Conservation (phyloP, 2,113 vertebrate genomes). For the Carassius auratus region DNA sequence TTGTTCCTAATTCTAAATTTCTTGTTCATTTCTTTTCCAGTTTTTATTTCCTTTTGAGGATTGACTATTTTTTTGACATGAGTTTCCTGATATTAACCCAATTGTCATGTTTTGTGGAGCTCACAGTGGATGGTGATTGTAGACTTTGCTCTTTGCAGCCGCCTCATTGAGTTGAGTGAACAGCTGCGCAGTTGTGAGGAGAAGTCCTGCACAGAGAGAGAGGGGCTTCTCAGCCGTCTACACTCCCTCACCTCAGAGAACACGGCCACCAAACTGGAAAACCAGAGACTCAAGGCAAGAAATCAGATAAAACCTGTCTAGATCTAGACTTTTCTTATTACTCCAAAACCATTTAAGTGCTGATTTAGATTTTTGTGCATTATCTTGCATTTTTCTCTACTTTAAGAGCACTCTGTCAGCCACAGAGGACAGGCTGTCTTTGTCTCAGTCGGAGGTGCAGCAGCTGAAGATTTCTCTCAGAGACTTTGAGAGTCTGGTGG, state of each 20-base stretch:
- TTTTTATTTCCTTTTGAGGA: too few relatives aligned
- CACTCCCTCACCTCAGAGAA: constrained; percentile 76
- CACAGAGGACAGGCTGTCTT: constrained; percentile 80
- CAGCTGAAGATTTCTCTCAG: constrained; percentile 79
- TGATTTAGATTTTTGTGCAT: too few relatives aligned
- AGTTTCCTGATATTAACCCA: background rate
- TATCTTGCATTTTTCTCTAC: too few relatives aligned
- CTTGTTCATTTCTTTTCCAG: too few relatives aligned
- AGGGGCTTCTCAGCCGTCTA: constrained; percentile 77
- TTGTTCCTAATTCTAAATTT: too few relatives aligned
- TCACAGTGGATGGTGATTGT: background rate
- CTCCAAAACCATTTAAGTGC: background rate
- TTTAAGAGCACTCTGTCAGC: constrained; percentile 75
- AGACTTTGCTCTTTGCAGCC: constrained; percentile 68
- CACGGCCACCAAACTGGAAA: constrained; percentile 77
- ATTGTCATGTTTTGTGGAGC: background rate
- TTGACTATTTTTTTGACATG: too few relatives aligned
- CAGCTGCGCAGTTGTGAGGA: constrained; percentile 76
- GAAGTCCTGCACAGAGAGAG: constrained; percentile 75
- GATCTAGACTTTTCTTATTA: background rate
- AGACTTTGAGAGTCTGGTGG: constrained; percentile 84
- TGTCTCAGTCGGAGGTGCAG: constrained; percentile 80
- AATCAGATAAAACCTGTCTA: too few relatives aligned
- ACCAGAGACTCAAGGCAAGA: constrained; percentile 82
- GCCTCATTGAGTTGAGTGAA: constrained; percentile 76